Percentiles rank a stretch among this genome's conserved stretches.
phyloP scores from a whole-genome alignment of 2,888 invertebrate species.

The Chorisops tibialis region DNA sequence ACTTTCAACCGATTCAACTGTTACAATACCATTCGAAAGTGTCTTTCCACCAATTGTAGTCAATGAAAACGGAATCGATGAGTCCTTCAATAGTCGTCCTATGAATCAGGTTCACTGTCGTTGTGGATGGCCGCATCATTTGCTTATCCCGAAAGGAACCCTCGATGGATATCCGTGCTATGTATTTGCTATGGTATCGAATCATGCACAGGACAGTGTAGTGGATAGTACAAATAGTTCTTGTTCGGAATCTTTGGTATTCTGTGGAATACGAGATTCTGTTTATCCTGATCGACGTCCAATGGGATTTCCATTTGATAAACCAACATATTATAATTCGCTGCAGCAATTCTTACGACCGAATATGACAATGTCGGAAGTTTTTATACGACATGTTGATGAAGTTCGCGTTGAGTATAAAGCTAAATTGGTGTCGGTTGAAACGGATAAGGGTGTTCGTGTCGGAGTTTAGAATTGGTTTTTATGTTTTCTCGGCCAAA shows the following conservation, averaged over 20 bases:
- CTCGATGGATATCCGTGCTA: constrained; percentile 51
- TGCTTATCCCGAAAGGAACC: constrained; percentile 53
- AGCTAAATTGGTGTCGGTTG: constrained; percentile 5
- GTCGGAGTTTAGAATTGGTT: neutral
- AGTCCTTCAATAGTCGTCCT: neutral
- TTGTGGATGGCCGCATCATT: constrained; percentile 56
- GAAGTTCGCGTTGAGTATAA: constrained; percentile 15
- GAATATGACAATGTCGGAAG: constrained; percentile 4
- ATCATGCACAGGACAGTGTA: constrained; percentile 39
- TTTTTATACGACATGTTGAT: constrained; percentile 11
- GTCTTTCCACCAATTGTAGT: constrained; percentile 57
- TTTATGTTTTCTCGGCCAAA: neutral
- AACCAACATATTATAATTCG: constrained; percentile 29
- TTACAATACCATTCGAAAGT: constrained; percentile 59
- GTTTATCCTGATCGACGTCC: constrained; percentile 51
- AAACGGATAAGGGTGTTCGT: neutral
- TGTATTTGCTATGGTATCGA: constrained; percentile 53
- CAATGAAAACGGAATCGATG: constrained; percentile 39
- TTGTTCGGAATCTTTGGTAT: constrained; percentile 48
- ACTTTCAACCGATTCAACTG: constrained; percentile 58
- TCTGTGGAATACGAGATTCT: constrained; percentile 50
- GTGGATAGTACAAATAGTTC: neutral
- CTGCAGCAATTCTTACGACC: constrained; percentile 6
- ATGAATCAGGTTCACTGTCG: constrained; percentile 48
- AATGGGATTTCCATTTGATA: constrained; percentile 54